These are phyloP conservation scores for Diplazon laetatorius DNA, from an alignment of 2,888 invertebrate species.

Conservation along the genomic window DNA sequence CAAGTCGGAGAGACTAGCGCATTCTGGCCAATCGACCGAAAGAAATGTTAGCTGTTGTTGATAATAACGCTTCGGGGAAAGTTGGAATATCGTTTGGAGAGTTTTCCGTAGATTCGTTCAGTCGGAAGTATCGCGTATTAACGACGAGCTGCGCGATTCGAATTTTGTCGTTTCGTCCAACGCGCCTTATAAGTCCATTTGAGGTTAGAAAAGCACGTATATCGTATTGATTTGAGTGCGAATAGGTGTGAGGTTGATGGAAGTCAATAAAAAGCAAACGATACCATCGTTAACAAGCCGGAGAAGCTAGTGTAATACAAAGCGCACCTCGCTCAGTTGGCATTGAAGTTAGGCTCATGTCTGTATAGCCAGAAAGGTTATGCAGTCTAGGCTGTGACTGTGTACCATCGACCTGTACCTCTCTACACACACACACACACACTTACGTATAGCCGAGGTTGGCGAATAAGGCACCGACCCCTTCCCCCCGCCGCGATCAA, in stretches of 20 bases:
- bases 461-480: conserved; percentile 30
- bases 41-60: conserved; percentile 62
- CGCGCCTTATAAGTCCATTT: background rate
- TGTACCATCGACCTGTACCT: conserved; percentile 3
- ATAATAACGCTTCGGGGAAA: conserved; percentile 50
- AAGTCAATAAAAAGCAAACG: conserved; percentile 22
- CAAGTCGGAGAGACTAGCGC: conserved; percentile 14
- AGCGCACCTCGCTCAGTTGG: background rate
- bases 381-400: conserved; percentile 15
- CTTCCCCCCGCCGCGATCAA: conserved; percentile 71
- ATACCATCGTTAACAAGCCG: conserved; percentile 14
- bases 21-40: conserved; percentile 53
- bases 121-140: too few relatives aligned
- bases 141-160: too few relatives aligned
- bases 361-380: background rate
- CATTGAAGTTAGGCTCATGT: background rate
- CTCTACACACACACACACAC: conserved; percentile 9
- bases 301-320: background rate
- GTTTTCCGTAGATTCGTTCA: too few relatives aligned
- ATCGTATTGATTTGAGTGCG: conserved; percentile 13
- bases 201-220: background rate
- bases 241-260: conserved; percentile 15
- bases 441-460: conserved; percentile 8
- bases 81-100: conserved; percentile 9
- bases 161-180: too few relatives aligned